These are phyloP conservation scores for Strix occidentalis DNA, from an alignment of 2,797 vertebrate species.

Conservation along the genomic window DNA sequence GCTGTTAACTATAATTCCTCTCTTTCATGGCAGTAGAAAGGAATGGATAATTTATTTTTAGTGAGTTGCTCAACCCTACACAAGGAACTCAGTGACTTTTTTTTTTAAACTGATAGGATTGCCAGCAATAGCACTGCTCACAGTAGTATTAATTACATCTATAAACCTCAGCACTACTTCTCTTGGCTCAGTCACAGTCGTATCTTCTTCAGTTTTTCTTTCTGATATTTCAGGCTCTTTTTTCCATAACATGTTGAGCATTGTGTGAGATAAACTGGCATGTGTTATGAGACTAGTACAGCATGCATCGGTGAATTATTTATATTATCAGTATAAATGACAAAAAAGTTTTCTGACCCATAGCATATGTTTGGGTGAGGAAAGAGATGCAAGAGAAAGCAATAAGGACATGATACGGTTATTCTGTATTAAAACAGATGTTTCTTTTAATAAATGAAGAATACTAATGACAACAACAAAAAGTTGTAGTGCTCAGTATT, in stretches of 20 bases:
- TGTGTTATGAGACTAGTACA: slow-evolving; percentile 7
- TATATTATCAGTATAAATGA: slow-evolving; percentile 11
- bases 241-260: slow-evolving; percentile 41
- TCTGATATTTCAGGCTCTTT: slow-evolving; percentile 20
- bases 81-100: too few relatives aligned
- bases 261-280: slow-evolving; percentile 46
- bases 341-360: slow-evolving; percentile 39
- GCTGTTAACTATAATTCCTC: too few relatives aligned
- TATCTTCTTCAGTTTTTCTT: slow-evolving; percentile 32
- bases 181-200: neutral
- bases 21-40: too few relatives aligned
- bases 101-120: too few relatives aligned
- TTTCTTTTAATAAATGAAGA: slow-evolving; percentile 45
- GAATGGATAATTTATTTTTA: too few relatives aligned
- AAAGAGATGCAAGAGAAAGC: slow-evolving; percentile 9
- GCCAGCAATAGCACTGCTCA: too few relatives aligned
- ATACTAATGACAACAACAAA: neutral
- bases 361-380: slow-evolving; percentile 25
- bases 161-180: slow-evolving; percentile 42
- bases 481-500: neutral
- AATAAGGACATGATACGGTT: slow-evolving; percentile 7
- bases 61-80: too few relatives aligned
- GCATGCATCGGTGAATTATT: neutral
- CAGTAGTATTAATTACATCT: neutral
- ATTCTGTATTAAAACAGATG: slow-evolving; percentile 30